Evolutionary conservation across 2,888 invertebrate genomes (phyloP), one percentile per base, ranked within the genome.

Genomic region (Rapana venosa): DNA sequence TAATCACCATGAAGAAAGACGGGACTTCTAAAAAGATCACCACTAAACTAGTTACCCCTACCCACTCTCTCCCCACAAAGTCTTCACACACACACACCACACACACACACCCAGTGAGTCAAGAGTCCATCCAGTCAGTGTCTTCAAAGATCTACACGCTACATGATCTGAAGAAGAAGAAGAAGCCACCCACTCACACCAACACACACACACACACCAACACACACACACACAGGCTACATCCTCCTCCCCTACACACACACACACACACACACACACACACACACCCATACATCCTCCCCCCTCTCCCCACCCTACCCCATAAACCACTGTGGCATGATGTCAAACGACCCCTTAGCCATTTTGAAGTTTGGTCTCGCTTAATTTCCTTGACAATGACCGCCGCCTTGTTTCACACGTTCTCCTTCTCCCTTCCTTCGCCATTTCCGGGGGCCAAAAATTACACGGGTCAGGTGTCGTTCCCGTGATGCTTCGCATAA

Each of bases 381-480:
- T 88, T 74, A 88, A 88, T 88, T 88, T 88, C 88, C 77, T 79
- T 81, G 79, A 88, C 88, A 88, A 88, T 88, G 88, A 74, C 88
- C 58, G 88, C 30, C 79, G 79, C 81, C 32, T 81, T 56, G 88
- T 74, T 79, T 79, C 81, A 81, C 88, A 88, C 88, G 87, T 87
- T 77, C 88, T 26, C 26, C 26, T 17, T 56, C 88, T 88, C 81
- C 88, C 79, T 88, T 88, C 74, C 88, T 26, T 47, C 74, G 88
- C 88, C 88, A 88, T 88, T 88, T 88, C 88, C 88, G 88, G 88
- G 88, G 88, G 58, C 81, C 79, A 58, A 89, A 89, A 89, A 89
- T 89, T 89, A 89, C 89, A 85, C 89, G 89, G 89, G 89, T 89
- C 89, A 85, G 74, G 83, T 89, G 77, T 85, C 89, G 70, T 30